These are phyloP conservation scores for Sebastes paucispinis DNA, from an alignment of 2,797 vertebrate species.

Conservation along the genomic window DNA sequence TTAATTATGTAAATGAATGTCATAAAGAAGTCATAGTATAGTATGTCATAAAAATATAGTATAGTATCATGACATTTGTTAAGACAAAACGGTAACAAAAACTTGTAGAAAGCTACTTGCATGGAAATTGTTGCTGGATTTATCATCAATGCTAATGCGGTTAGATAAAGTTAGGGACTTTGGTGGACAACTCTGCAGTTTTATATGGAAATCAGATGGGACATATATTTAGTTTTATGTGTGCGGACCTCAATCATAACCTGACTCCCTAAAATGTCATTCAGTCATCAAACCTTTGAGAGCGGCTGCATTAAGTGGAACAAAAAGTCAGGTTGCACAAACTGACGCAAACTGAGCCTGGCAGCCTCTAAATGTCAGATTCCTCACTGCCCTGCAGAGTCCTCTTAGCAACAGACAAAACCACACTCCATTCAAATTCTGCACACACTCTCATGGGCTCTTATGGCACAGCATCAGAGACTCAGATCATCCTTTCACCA, in stretches of 20 bases:
- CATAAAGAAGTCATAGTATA: not conserved
- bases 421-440: slow-evolving; percentile 63
- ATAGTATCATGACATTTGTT: not conserved
- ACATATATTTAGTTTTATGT: not conserved
- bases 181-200: not conserved
- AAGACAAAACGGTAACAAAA: no score
- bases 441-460: slow-evolving; percentile 33
- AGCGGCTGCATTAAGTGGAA: not conserved
- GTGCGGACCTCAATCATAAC: not conserved
- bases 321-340: slow-evolving; percentile 26
- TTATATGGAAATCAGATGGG: not conserved
- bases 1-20: not conserved
- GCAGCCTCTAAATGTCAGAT: slow-evolving; percentile 47
- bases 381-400: slow-evolving; percentile 47
- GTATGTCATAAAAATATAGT: not conserved
- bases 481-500: not conserved
- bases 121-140: not conserved
- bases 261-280: no score
- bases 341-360: slow-evolving; percentile 2
- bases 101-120: not conserved
- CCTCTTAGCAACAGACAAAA: slow-evolving; percentile 77
- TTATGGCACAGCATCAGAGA: not conserved
- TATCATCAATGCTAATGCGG: not conserved
- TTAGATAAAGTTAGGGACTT: not conserved
- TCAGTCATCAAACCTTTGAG: not conserved